Base-by-base conservation (phyloP, 2,797 vertebrate genomes). In the Myotis pilosus region DNA sequence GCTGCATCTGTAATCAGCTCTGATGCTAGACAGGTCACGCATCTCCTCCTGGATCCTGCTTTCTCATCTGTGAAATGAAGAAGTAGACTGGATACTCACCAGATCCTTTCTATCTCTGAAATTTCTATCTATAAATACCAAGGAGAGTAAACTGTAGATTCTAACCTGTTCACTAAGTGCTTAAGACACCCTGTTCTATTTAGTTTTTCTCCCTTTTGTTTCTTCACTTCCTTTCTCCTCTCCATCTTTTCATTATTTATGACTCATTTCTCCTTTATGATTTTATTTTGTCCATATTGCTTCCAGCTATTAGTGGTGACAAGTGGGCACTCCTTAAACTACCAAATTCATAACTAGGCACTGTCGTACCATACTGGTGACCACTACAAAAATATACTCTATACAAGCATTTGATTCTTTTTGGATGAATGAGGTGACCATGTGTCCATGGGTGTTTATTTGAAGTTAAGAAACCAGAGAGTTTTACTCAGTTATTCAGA, bases 21-120 rank as follows among this genome's bases (percentile, higher is more conserved):
- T 23, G 20, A 62, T 64, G 51, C 41, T 51, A 71, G 49, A 41
- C 3, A 82, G 68, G 28, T 72, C 53, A 55, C 30, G 60, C 8
- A 12, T 28, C 11, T 41, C 17, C 11, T 84, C 47, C 47, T 51
- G 36, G 47, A 6, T 53, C 57, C 49, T 36, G 13, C 25, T 75
- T 94, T 72, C 79, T 86, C n/a, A 25, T 51, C 38, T 91, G 2
- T 92, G 82, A 89, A 83, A 87, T 23, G 11, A 74, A 74, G 62
- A 71, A 19, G 55, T 79, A 12, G 49, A 55, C 30, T 44, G 36
- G 5, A 78, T 64, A 55, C 53, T 87, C 55, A 44, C 23, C 25
- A 76, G 47, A 49, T 72, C 1, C 25, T 71, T 89, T 36, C 38
- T n/a, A 22, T 11, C 38, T 78, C 22, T 68, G 49, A 82, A 91